Conservation (phyloP, 2,113 vertebrate genomes). For the Harpagus bidentatus region DNA sequence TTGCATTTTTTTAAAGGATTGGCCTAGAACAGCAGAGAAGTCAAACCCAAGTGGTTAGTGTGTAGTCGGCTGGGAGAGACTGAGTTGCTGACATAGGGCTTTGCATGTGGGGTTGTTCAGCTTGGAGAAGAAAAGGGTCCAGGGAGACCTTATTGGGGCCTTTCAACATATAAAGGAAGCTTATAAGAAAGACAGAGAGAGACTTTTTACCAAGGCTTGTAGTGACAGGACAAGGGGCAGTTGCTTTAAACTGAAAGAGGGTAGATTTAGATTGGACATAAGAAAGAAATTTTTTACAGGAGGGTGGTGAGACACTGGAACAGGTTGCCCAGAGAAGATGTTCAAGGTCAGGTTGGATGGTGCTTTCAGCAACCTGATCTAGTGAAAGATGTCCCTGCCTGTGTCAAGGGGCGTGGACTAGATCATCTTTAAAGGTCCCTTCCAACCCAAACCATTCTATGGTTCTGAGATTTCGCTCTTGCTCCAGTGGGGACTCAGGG, state of each 20-base stretch:
- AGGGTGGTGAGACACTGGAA: neutral
- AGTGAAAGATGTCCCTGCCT: neutral
- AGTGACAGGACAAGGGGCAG: neutral
- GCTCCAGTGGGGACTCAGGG: accelerated
- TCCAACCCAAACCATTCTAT: neutral
- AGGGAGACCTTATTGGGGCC: neutral
- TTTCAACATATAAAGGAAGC: neutral
- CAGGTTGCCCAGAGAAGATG: neutral
- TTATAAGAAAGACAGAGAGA: neutral
- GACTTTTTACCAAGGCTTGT: neutral
- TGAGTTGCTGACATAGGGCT: neutral
- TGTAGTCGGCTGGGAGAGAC: neutral
- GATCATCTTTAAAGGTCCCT: neutral
- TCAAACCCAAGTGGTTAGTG: neutral
- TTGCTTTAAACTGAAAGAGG: neutral
- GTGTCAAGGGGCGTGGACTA: neutral
- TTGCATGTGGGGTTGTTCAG: neutral
- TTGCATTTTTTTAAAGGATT: neutral
- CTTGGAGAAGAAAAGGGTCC: neutral
- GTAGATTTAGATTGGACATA: neutral
- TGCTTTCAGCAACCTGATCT: neutral
- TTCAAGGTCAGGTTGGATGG: neutral
- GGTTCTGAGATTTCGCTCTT: neutral
- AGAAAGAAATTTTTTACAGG: neutral
- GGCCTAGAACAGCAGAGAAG: neutral